phyloP scores from a whole-genome alignment of 2,888 invertebrate species.

The Acrobasis suavella region DNA sequence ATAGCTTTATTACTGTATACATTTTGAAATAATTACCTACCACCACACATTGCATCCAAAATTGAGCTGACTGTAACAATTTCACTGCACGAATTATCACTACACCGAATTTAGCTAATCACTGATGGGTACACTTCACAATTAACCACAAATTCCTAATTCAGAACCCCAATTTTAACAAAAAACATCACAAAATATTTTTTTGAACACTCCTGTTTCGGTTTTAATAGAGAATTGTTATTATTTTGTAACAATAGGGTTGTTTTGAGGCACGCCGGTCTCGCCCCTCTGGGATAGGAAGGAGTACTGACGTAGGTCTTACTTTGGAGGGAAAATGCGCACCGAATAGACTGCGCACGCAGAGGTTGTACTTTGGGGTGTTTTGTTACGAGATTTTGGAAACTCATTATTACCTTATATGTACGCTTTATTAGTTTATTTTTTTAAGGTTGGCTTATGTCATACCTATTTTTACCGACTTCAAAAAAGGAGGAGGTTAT shows the following conservation, averaged over 20 bases:
- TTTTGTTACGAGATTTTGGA: background rate
- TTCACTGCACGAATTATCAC: constrained; percentile 15
- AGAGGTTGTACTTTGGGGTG: constrained; percentile 18
- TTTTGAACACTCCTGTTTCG: constrained; percentile 26
- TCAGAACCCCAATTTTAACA: background rate
- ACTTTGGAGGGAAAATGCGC: constrained; percentile 56
- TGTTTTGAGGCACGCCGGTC: constrained; percentile 42
- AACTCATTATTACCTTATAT: constrained; percentile 28
- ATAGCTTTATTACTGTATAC: background rate
- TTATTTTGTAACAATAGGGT: constrained; percentile 43
- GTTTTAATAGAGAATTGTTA: constrained; percentile 57
- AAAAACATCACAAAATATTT: background rate
- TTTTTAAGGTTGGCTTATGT: too few relatives aligned
- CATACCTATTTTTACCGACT: too few relatives aligned
- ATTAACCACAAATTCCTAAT: background rate
- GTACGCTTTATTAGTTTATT: too few relatives aligned
- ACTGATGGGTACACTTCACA: background rate
- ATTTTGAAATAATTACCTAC: background rate
- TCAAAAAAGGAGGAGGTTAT: too few relatives aligned
- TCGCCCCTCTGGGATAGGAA: constrained; percentile 45
- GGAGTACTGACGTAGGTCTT: constrained; percentile 66
- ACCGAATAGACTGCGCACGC: constrained; percentile 30
- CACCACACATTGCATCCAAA: background rate
- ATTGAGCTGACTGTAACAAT: constrained; percentile 4
- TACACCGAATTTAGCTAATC: constrained; percentile 24